Percentiles rank a stretch among this genome's conserved stretches.
Evolutionary conservation across 2,113 vertebrate species (phyloP).

Genomic region (Callorhinus ursinus): DNA sequence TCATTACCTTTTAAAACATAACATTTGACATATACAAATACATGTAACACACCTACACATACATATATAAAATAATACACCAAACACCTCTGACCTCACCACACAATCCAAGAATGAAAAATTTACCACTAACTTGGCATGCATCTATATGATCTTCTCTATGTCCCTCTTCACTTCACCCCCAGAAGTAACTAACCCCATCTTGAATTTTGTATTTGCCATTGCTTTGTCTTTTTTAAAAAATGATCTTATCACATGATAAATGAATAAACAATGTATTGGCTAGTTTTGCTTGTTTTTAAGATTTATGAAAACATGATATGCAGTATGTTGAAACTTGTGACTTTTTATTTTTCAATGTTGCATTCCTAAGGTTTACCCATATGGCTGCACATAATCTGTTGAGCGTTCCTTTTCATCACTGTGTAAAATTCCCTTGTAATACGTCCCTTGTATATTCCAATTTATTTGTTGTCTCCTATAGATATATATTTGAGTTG

Average conservation of each 20-base stretch:
- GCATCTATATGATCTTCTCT: neutral
- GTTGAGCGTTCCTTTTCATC: neutral
- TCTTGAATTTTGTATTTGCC: neutral
- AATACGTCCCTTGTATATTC: neutral
- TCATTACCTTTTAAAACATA: neutral
- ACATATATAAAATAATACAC: neutral
- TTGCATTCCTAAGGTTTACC: neutral
- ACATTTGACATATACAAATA: neutral
- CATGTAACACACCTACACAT: neutral
- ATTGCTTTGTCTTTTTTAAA: neutral
- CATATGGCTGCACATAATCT: neutral
- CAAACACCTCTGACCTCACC: neutral
- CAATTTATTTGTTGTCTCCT: neutral
- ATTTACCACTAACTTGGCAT: neutral
- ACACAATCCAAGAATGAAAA: neutral
- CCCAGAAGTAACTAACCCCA: neutral
- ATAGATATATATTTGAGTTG: neutral
- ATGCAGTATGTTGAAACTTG: neutral
- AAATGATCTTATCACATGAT: neutral
- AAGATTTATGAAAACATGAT: neutral
- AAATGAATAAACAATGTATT: neutral
- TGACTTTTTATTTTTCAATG: neutral
- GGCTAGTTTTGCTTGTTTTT: neutral
- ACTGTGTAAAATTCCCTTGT: neutral
- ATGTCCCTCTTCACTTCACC: rapidly evolving